Percentiles rank a stretch among this genome's conserved stretches.
phyloP scores from a whole-genome alignment of 2,888 invertebrate genomes.

The Luperina nickerlii region DNA sequence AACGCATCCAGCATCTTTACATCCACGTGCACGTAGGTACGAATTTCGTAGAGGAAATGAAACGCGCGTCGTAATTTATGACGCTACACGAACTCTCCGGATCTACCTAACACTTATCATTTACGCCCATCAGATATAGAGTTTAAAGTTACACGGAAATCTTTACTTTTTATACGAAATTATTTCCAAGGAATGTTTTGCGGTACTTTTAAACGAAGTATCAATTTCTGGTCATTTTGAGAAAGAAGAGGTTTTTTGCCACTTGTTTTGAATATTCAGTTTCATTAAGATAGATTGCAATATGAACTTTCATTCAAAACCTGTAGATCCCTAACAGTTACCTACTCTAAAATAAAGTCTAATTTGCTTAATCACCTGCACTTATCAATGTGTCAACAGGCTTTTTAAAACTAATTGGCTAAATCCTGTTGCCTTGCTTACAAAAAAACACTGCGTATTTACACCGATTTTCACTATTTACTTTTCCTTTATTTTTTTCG shows the following conservation, averaged over 20 bases:
- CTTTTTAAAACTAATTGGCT: constrained; percentile 13
- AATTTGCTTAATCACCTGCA: not conserved
- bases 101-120: constrained; percentile 86
- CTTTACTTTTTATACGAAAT: constrained; percentile 47
- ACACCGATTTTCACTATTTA: constrained; percentile 11
- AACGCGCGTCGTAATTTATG: constrained; percentile 86
- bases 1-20: constrained; percentile 66
- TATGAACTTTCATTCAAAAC: not conserved
- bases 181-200: constrained; percentile 11
- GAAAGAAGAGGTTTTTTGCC: not conserved
- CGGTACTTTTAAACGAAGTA: constrained; percentile 10
- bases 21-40: constrained; percentile 74
- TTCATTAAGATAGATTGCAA: not conserved
- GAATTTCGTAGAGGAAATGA: constrained; percentile 88
- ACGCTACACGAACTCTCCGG: constrained; percentile 79
- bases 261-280: not conserved
- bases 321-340: not conserved
- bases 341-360: not conserved
- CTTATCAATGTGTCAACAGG: not conserved
- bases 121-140: constrained; percentile 78
- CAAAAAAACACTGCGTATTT: not conserved
- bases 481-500: not conserved
- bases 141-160: constrained; percentile 70
- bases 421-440: not conserved
- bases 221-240: constrained; percentile 12